Evolutionary conservation across 1,140 invertebrate genomes (phyloP), one percentile per base, ranked within the genome.

Genomic region (Megathymus violae): DNA sequence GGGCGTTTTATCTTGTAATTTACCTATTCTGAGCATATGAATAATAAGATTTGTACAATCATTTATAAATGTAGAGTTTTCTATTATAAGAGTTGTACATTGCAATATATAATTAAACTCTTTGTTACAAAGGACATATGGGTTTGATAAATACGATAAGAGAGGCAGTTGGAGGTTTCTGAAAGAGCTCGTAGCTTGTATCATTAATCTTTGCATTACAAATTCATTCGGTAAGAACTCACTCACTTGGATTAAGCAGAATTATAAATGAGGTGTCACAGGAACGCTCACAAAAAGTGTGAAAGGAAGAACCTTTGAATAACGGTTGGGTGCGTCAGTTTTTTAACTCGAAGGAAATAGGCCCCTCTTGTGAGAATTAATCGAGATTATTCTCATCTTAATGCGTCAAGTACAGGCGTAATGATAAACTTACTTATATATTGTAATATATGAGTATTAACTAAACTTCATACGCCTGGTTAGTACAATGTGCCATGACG

Each of bases 251-350:
- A 83, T 89, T 89, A 88, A 87, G 81, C 76, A 67, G 84, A 87
- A 87, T 89, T 89, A 88, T 88, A 89, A 89, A 89, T 89, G 85
- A 86, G 76, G 78, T 89, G 84, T 87, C 84, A 87, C 81, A 61
- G 52, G 75, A 84, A 82, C 56, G 70, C 69, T 67, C 68, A 73
- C 78, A 88, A 87, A 87, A 88, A 89, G 81, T 74, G 80, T 78
- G 74, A 80, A 84, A 74, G 70, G 73, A 76, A 77, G 74, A 79
- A 78, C 72, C 74, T 72, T 69, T 68, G 78, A 78, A 78, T 85
- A 74, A 71, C 71, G 71, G 74, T 70, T 60, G 67, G 67, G 66
- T 73, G 69, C 72, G 76, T 83, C 76, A 73, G 72, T 79, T 83
- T 79, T 22, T 83, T 78, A 79, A 80, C 65, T 64, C 14, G 47